Percentiles rank a stretch among this genome's conserved stretches.
Evolutionary conservation across 2,113 vertebrate species (phyloP).

Genomic region (Ibidorhyncha struthersii): DNA sequence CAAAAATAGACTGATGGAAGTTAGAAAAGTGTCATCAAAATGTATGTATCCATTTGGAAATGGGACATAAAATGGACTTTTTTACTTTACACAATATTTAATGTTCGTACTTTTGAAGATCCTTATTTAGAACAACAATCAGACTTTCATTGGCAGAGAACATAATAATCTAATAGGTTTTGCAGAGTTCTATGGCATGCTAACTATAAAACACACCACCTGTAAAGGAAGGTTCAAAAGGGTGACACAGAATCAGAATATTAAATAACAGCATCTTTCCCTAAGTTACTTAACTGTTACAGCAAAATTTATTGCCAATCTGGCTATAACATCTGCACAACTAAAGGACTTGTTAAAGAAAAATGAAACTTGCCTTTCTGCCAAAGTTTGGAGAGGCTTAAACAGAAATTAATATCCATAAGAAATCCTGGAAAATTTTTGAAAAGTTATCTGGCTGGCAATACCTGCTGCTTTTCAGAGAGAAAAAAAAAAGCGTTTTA

Average conservation of each 20-base stretch:
- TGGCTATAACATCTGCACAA: conserved; percentile 65
- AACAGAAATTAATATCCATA: conserved; percentile 61
- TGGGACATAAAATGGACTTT: background rate
- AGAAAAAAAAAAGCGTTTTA: background rate
- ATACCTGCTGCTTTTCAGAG: conserved; percentile 20
- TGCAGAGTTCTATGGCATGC: background rate
- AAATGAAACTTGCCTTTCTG: conserved; percentile 68
- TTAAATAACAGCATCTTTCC: conserved; percentile 42
- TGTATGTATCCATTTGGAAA: background rate
- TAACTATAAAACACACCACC: background rate
- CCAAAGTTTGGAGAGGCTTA: conserved; percentile 51
- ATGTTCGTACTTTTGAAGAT: background rate
- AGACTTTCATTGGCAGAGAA: background rate
- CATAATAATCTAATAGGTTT: background rate
- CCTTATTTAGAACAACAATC: background rate
- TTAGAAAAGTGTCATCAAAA: conserved; percentile 9
- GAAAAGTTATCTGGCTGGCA: conserved; percentile 40
- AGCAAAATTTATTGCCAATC: conserved; percentile 68
- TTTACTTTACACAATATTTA: background rate
- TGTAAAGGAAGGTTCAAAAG: conserved; percentile 56
- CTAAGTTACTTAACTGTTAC: conserved; percentile 35
- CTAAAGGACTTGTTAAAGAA: conserved; percentile 62
- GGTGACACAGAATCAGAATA: conserved; percentile 16
- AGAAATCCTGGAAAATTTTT: conserved; percentile 29
- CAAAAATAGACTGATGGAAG: background rate